phyloP scores from a whole-genome alignment of 2,888 invertebrate species.

The Drosophila bunnanda region DNA sequence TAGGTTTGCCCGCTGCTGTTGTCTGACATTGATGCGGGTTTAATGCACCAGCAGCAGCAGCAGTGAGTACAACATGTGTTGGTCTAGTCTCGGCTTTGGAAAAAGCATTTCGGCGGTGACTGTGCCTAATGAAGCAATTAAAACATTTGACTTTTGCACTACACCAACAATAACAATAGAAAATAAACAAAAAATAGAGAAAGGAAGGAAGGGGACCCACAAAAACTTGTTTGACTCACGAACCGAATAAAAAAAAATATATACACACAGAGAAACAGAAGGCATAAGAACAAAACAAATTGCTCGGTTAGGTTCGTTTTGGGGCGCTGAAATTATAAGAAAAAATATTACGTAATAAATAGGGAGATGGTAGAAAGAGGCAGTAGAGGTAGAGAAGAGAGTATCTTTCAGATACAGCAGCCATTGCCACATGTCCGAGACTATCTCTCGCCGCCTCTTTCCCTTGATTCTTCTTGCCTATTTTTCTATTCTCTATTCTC shows the following conservation, averaged over 20 bases:
- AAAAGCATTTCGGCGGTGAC: conserved; percentile 23
- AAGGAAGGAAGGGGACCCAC: conserved; percentile 25
- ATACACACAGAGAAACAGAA: conserved; percentile 5
- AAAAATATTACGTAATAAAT: conserved; percentile 37
- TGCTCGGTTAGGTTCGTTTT: conserved; percentile 25
- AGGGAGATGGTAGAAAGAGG: conserved; percentile 11
- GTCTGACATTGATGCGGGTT: conserved; percentile 77
- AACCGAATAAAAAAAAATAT: not conserved
- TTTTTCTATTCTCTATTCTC: conserved; percentile 5
- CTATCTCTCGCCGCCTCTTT: not conserved
- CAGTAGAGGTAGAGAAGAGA: not conserved
- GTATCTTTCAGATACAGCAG: conserved; percentile 18
- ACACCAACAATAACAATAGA: conserved; percentile 1
- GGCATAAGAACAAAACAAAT: conserved; percentile 15
- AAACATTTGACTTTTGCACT: conserved; percentile 64
- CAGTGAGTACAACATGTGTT: conserved; percentile 33
- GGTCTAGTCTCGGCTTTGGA: conserved; percentile 32
- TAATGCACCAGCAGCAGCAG: conserved; percentile 61
- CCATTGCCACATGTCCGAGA: conserved; percentile 34
- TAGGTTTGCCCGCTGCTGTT: conserved; percentile 30
- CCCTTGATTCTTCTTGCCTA: not conserved
- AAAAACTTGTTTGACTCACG: conserved; percentile 39
- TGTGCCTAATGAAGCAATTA: conserved; percentile 76
- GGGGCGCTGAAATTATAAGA: conserved; percentile 22
- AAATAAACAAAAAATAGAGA: conserved; percentile 30